phyloP scores from a whole-genome alignment of 2,888 invertebrate genomes.

The Muscina levida region DNA sequence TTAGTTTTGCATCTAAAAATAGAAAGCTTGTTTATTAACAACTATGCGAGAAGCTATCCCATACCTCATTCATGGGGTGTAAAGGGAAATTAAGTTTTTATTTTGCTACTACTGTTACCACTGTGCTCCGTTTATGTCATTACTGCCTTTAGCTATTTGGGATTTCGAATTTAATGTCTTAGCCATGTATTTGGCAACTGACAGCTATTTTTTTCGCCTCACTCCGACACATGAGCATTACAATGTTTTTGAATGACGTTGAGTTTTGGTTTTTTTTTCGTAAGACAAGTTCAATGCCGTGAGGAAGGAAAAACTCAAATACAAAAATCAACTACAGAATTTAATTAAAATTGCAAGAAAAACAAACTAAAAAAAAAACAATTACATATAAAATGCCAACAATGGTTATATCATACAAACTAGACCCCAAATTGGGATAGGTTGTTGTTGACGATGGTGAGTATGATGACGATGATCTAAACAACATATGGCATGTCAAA shows the following conservation, averaged over 20 bases:
- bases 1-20: no score
- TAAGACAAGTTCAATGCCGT: conserved; percentile 59
- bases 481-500: conserved; percentile 2
- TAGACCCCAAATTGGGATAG: not conserved
- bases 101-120: no score
- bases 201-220: conserved; percentile 39
- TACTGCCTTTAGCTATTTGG: conserved; percentile 38
- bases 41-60: no score
- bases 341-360: not conserved
- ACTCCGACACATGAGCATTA: not conserved
- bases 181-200: conserved; percentile 48
- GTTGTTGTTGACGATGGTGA: not conserved
- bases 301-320: not conserved
- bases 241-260: not conserved
- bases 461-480: not conserved
- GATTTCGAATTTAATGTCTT: conserved; percentile 39
- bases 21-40: no score
- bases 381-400: not conserved
- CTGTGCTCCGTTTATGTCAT: conserved; percentile 8
- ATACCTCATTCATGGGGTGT: no score
- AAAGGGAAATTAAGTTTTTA: no score
- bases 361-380: conserved; percentile 5
- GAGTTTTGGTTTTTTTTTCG: conserved; percentile 31
- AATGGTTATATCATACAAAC: conserved; percentile 1
- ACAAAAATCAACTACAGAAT: conserved; percentile 12